Base-by-base conservation (phyloP, 2,797 vertebrate species). In the Cottoperca gobio region DNA sequence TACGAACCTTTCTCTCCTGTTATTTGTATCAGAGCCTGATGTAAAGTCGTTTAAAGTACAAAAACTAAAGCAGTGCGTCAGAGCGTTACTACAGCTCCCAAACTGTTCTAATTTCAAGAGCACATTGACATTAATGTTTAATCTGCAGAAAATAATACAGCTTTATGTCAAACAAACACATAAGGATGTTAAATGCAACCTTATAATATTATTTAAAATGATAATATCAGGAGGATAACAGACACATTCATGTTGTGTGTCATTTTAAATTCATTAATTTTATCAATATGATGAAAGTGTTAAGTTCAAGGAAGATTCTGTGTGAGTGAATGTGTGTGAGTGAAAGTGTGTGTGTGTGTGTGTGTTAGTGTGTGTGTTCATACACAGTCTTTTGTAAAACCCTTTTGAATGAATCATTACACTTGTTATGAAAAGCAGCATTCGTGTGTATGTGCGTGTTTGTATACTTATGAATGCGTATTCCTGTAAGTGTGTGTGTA, bases 361-460 rank as follows among this genome's bases (percentile, higher is more conserved):
- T 28, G 3, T 55, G 8, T 40, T 23, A 28, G 33, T 42, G 17
- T n/a, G n/a, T n/a, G 49, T 24, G 19, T 55, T n/a, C n/a, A n/a
- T n/a, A n/a, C n/a, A n/a, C n/a, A n/a, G n/a, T n/a, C n/a, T n/a
- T n/a, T n/a, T n/a, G n/a, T n/a, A n/a, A n/a, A n/a, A n/a, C n/a
- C n/a, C n/a, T n/a, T n/a, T n/a, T n/a, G n/a, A n/a, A n/a, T n/a
- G n/a, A n/a, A n/a, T n/a, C n/a, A n/a, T n/a, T n/a, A n/a, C n/a
- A n/a, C n/a, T n/a, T n/a, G n/a, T n/a, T n/a, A n/a, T n/a, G n/a
- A n/a, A n/a, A n/a, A n/a, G n/a, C n/a, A n/a, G n/a, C n/a, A n/a
- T n/a, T n/a, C n/a, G 37, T 49, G 24, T 53, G 40, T 19, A 3
- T 31, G 57, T 48, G 17, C 70, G 35, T 68, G 61, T 70, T n/a